Percentiles rank a stretch among this genome's conserved stretches.
Evolutionary conservation across 2,113 vertebrate species (phyloP).

Genomic region (Bos indicus): DNA sequence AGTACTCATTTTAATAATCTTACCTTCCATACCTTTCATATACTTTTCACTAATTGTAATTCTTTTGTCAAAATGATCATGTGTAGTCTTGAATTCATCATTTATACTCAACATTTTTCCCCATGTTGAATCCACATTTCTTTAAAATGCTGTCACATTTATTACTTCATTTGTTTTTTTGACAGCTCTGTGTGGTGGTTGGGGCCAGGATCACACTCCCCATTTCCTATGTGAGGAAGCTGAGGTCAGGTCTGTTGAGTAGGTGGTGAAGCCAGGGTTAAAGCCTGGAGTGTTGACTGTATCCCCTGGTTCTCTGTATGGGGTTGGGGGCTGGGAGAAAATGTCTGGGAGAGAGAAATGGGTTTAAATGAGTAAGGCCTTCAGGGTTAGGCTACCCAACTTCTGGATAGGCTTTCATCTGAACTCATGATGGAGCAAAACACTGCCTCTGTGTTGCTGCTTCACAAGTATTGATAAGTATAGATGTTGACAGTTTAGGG

Average conservation of each 20-base stretch:
- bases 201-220: not conserved
- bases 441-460: not conserved
- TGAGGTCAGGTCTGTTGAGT: not conserved
- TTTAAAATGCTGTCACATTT: not conserved
- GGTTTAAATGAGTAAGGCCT: not conserved
- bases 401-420: not conserved
- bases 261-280: not conserved
- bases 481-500: not conserved
- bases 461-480: not conserved
- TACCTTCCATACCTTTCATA: not conserved
- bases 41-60: not conserved
- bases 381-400: not conserved
- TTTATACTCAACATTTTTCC: not conserved
- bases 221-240: not conserved
- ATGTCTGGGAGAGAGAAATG: not conserved
- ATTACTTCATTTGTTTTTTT: not conserved
- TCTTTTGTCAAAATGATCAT: not conserved
- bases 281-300: not conserved
- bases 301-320: not conserved
- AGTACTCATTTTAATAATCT: not conserved
- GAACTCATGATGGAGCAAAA: not conserved
- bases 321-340: not conserved
- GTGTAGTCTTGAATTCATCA: constrained; percentile 31
- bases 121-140: not conserved
- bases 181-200: not conserved